phyloP scores from a whole-genome alignment of 35 echinoderm and acorn worm genomes.

The Ophioderma brevispina region DNA sequence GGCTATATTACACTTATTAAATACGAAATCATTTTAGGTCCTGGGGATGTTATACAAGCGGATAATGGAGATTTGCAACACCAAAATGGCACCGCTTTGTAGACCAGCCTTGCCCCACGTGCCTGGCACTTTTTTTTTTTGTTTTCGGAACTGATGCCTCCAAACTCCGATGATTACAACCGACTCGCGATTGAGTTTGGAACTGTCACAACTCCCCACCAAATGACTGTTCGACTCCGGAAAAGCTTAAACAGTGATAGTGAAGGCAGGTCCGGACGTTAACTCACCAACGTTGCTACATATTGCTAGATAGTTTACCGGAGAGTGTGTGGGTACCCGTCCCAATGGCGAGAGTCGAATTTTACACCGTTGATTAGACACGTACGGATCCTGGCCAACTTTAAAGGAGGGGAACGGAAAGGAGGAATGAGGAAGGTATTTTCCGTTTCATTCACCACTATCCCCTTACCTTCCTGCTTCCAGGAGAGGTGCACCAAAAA shows the following conservation, averaged over 20 bases:
- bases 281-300: background rate
- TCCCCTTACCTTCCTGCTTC: no score
- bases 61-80: background rate
- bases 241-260: background rate
- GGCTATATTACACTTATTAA: no score
- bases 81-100: background rate
- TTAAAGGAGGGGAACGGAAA: background rate
- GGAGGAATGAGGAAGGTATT: no score
- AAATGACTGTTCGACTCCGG: background rate
- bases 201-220: background rate
- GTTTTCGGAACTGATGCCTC: no score
- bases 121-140: background rate
- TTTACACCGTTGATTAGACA: background rate
- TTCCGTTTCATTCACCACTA: no score
- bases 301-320: background rate
- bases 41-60: background rate
- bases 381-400: background rate
- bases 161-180: background rate
- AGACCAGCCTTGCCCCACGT: background rate
- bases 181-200: background rate
- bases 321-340: background rate
- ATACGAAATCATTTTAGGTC: background rate
- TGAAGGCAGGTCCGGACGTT: background rate
- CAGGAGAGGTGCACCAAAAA: no score
- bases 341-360: background rate